phyloP scores from a whole-genome alignment of 2,113 vertebrate species.

The Microcebus griseorufus region DNA sequence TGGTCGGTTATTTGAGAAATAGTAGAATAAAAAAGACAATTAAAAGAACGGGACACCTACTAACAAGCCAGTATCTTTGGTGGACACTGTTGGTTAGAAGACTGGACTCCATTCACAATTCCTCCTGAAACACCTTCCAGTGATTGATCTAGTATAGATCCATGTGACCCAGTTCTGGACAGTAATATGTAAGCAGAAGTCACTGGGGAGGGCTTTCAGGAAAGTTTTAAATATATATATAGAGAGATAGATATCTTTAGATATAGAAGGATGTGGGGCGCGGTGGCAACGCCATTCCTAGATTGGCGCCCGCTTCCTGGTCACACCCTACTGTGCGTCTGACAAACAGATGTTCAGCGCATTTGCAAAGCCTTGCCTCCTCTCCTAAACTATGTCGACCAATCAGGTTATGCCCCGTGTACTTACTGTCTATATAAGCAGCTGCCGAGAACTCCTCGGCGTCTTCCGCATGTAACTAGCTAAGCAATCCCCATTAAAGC shows the following conservation, averaged over 20 bases:
- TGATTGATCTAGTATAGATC: not conserved
- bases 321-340: too few species aligned
- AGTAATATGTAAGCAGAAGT: not conserved
- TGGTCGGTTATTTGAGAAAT: not conserved
- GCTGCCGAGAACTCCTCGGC: too few species aligned
- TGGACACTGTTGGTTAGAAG: not conserved
- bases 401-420: too few species aligned
- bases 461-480: too few species aligned
- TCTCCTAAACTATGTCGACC: too few species aligned
- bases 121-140: not conserved
- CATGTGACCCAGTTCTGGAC: not conserved
- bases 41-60: not conserved
- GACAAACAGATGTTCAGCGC: too few species aligned
- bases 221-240: not conserved
- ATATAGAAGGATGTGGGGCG: not conserved
- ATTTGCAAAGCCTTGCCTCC: too few species aligned
- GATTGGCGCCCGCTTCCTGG: too few species aligned
- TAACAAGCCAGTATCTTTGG: not conserved
- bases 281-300: too few species aligned
- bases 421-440: too few species aligned
- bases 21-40: not conserved
- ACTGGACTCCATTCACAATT: not conserved
- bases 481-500: too few species aligned
- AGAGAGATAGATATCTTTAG: not conserved
- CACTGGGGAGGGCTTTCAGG: not conserved